Base-by-base conservation (phyloP, 2,113 vertebrate genomes). In the Amazona vittata region DNA sequence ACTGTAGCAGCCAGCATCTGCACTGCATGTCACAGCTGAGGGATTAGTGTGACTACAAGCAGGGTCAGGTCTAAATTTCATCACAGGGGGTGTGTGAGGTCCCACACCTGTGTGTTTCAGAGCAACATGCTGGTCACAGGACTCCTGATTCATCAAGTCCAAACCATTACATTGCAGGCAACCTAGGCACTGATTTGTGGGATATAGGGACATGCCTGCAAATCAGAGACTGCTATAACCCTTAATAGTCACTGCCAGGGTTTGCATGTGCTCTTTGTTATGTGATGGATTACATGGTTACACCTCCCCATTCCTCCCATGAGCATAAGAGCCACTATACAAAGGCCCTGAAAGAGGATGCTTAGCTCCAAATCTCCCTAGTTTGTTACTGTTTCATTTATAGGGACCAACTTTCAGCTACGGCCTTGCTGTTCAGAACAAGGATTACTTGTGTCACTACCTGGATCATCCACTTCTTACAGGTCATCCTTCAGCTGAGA, bases 401-500 rank as follows among this genome's bases (percentile, higher is more conserved):
- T 5, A 9, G 24, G 15, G 44, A 52, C 11, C 12, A 62, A 2
- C 9, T 70, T 93, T 55, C 19, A 86, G 8, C 18, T 28, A 37
- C 88, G 41, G 57, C n/a, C 49, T 46, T 44, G 19, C 28, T n/a
- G 6, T 50, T 75, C 22, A 19, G 62, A 47, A 8, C 14, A 21
- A 82, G n/a, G 37, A 24, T 44, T 9, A 2, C 19, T 64, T 31
- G 41, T 31, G 44, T 53, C 44, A 6, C 25, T n/a, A 26, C 46
- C 44, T 74, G 15, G 15, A n/a, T 78, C 1, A 2, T 24, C 2
- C 1, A 2, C 12, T 29, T 76, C 17, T 44, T 19, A 7, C 25
- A 47, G 15, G 35, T 19, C 28, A 55, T 67, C 73, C 47, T 57
- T 29, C 29, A 28, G 9, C 44, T 60, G 37, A 0, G 0, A 90